phyloP scores from a whole-genome alignment of 53 echinoderm and acorn worm species.

The Temnopleurus reevesii region DNA sequence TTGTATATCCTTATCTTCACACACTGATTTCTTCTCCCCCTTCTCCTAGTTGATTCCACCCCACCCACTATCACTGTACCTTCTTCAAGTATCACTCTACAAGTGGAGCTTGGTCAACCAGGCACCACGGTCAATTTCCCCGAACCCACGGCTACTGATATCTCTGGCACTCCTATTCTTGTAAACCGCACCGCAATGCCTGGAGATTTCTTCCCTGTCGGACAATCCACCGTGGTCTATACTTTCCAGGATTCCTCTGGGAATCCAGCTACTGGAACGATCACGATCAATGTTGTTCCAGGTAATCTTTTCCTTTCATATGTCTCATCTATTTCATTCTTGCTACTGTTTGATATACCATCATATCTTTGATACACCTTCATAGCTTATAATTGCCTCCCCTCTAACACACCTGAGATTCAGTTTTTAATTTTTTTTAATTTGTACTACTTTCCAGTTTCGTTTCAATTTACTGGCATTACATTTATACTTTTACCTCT shows the following conservation, averaged over 20 bases:
- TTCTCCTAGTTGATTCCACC: slow-evolving; percentile 58
- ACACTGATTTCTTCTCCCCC: no score
- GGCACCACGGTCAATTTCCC: slow-evolving; percentile 55
- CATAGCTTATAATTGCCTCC: no score
- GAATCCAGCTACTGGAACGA: not conserved
- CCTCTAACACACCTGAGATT: no score
- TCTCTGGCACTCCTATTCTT: slow-evolving; percentile 41
- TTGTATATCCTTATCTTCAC: no score
- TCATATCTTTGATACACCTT: no score
- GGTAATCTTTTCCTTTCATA: no score
- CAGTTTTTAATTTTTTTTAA: no score
- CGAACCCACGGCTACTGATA: slow-evolving; percentile 62
- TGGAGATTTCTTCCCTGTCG: slow-evolving; percentile 27
- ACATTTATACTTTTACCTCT: no score
- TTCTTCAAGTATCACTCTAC: not conserved
- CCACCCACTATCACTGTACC: slow-evolving; percentile 49
- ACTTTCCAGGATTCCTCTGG: slow-evolving; percentile 56
- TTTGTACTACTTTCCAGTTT: no score
- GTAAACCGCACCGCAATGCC: slow-evolving; percentile 22
- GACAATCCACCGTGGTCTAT: slow-evolving; percentile 55
- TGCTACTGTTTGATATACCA: no score
- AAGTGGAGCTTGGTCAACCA: slow-evolving; percentile 51
- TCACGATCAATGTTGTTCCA: slow-evolving; percentile 48
- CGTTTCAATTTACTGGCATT: no score
- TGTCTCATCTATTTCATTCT: no score